Evolutionary conservation across 2,888 invertebrate species (phyloP), one percentile per base, ranked within the genome.

Genomic region (Callyntrura guangdongensis): DNA sequence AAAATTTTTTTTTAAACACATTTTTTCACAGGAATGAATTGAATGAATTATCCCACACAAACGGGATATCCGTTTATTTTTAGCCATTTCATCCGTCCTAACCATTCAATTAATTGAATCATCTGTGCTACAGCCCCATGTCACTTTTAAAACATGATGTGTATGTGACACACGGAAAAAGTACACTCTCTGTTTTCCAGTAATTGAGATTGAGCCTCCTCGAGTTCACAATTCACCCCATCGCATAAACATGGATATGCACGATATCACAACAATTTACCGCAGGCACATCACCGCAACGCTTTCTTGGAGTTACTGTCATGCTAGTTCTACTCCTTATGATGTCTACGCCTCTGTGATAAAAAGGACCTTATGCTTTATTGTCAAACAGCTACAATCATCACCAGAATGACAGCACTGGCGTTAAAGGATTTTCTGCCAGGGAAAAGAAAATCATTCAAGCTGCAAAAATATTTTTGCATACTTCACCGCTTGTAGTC

Each of bases 401-500:
- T 22, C 53, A 56, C 11, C 36, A 2, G 36, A 47, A 47, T 64
- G 45, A 64, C 8, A 64, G 14, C 14, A 4, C 45, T 64, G 45
- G 17, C 79, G 22, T 12, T 64, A 0, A 47, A 64, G 64, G 47
- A 25, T 20, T 64, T 64, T 81, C 64, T 64, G 25, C 82, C 36
- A 45, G 61, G 36, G 82, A 11, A 61, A 64, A 61, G 61, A 82
- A 82, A 82, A 82, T 64, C 82, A 82, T 82, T 82, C 61, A 82
- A 82, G 82, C 82, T 82, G 82, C 82, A 64, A 82, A 61, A 82
- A 64, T 45, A 45, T 64, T 82, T 79, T 82, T 64, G 61, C 82
- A 82, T 82, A 82, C 82, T 82, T 82, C 20, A 82, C 61, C 61
- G 82, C 53, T 67, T n/a, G 11, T 12, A n/a, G 14, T 67, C 67